Conservation (phyloP, 92 coral and sea anemone species). For the Siderastrea radians region DNA sequence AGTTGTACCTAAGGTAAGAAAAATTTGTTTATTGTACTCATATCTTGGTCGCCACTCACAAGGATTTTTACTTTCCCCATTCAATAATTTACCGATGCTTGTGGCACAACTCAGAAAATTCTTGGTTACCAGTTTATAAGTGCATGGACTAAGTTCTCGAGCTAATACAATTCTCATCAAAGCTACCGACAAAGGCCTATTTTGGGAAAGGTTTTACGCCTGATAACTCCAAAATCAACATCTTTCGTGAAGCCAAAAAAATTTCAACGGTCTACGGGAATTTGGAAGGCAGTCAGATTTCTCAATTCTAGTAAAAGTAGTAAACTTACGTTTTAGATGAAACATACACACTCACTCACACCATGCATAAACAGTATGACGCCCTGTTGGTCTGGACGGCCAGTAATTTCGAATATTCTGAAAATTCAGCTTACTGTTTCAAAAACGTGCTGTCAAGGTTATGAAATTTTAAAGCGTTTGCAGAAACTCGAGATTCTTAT, state of each 20-base stretch:
- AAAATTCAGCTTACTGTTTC: slow-evolving; percentile 34
- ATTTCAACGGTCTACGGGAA: not conserved
- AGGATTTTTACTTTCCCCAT: slow-evolving; percentile 24
- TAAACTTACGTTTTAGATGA: not conserved
- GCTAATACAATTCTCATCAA: not conserved
- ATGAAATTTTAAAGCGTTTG: not conserved
- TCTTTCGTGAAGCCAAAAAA: not conserved
- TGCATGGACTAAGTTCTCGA: not conserved
- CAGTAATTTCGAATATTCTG: slow-evolving; percentile 24
- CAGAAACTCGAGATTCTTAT: not conserved
- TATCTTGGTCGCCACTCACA: not conserved
- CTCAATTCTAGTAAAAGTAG: not conserved
- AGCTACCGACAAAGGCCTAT: slow-evolving; percentile 16
- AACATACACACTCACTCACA: not conserved
- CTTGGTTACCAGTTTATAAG: not conserved
- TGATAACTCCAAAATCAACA: not conserved
- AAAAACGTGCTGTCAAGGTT: not conserved
- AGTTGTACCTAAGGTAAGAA: slow-evolving; percentile 20
- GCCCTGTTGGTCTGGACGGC: not conserved
- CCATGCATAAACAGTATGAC: not conserved
- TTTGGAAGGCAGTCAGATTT: not conserved
- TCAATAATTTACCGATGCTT: not conserved
- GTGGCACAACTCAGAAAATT: not conserved
- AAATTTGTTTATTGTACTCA: not conserved
- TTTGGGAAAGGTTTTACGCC: not conserved